Conservation (phyloP, 2,797 vertebrate genomes). For the Acridotheres tristis region DNA sequence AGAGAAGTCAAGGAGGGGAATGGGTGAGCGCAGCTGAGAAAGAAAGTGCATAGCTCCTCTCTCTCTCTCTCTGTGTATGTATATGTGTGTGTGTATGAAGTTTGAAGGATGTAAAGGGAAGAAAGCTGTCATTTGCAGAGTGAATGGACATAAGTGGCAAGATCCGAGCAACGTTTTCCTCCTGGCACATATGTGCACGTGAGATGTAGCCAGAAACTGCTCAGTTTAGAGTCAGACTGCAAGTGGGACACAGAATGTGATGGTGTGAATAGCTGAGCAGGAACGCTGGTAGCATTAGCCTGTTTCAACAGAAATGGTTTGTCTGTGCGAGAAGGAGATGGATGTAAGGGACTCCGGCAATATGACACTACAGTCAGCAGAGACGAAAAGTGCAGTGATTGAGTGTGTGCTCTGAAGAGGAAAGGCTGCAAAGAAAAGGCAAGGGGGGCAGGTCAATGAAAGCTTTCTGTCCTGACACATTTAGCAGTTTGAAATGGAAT, state of each 20-base stretch:
- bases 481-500: background rate
- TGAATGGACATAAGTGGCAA: background rate
- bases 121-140: background rate
- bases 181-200: background rate
- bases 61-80: background rate
- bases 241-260: background rate
- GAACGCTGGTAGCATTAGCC: background rate
- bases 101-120: background rate
- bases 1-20: too few relatives aligned
- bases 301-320: background rate
- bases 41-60: background rate
- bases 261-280: background rate
- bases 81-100: background rate
- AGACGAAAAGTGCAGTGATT: background rate
- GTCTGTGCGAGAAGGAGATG: background rate
- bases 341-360: fast-evolving
- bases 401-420: fast-evolving
- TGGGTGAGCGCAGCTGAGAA: background rate
- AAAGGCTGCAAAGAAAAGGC: background rate
- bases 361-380: background rate
- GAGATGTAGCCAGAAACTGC: background rate
- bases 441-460: fast-evolving
- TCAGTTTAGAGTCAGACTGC: fast-evolving
- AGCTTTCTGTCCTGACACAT: background rate
- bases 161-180: background rate